Percentiles rank a stretch among this genome's conserved stretches.
Evolutionary conservation across 2,113 vertebrate species (phyloP).

Genomic region (Oryzias celebensis): DNA sequence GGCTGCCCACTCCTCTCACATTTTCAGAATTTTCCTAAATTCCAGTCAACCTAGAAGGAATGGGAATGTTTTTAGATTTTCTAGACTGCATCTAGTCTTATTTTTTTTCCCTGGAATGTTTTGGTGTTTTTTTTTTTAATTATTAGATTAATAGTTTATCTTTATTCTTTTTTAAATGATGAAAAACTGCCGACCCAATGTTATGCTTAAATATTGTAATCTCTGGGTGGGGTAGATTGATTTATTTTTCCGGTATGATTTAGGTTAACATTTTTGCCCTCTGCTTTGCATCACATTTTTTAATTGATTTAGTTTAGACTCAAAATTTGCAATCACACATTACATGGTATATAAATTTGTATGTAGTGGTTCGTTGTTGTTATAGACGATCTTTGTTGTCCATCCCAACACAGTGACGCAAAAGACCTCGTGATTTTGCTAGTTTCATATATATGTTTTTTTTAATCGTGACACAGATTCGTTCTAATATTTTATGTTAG

Average conservation of each 20-base stretch:
- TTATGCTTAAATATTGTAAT: too few relatives aligned
- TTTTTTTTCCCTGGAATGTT: too few relatives aligned
- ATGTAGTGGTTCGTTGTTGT: neutral
- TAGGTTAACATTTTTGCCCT: too few relatives aligned
- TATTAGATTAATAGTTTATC: too few relatives aligned
- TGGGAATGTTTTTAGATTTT: too few relatives aligned
- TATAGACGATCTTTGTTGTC: slow-evolving; percentile 47
- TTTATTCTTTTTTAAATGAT: too few relatives aligned
- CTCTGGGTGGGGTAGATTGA: too few relatives aligned
- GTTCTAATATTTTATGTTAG: neutral
- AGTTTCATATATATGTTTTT: neutral
- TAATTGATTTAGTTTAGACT: neutral
- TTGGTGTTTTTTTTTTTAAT: too few relatives aligned
- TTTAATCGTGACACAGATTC: neutral
- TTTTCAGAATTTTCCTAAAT: slow-evolving; percentile 1
- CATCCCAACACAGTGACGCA: neutral
- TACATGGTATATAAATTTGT: neutral
- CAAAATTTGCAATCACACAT: neutral
- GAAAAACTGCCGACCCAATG: too few relatives aligned
- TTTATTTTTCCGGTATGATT: too few relatives aligned
- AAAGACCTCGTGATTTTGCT: slow-evolving; percentile 33
- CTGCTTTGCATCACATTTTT: too few relatives aligned
- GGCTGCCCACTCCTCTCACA: slow-evolving; percentile 23
- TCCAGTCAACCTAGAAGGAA: neutral
- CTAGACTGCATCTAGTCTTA: too few relatives aligned